Conservation (phyloP, 2,113 vertebrate genomes). For the Nicator chloris region DNA sequence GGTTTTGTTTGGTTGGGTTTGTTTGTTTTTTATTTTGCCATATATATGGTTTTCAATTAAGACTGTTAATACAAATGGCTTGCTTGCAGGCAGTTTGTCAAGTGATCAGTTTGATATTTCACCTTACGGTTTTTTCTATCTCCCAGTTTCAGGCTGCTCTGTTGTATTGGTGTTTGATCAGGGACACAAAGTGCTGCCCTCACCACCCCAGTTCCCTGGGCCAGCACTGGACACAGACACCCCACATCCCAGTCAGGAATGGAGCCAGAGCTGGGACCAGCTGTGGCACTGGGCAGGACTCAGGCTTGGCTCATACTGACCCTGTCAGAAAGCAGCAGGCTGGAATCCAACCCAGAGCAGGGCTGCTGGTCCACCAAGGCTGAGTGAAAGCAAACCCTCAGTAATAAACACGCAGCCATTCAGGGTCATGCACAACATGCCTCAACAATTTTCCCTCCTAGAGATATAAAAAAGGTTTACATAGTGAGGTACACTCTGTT, state of each 20-base stretch:
- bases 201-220: rapidly evolving
- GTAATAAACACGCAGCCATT: not conserved
- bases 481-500: not conserved
- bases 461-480: not conserved
- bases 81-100: not conserved
- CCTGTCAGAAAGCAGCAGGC: not conserved
- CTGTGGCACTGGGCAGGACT: not conserved
- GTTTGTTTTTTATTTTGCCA: too few relatives aligned
- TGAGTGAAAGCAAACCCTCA: not conserved
- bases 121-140: not conserved
- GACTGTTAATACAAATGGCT: not conserved
- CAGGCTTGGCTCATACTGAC: rapidly evolving
- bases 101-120: not conserved
- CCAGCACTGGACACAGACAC: not conserved
- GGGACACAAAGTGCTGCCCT: not conserved
- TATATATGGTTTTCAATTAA: not conserved
- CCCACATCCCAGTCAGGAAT: not conserved
- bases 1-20: too few relatives aligned
- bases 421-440: not conserved
- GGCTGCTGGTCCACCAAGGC: not conserved
- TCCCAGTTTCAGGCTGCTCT: not conserved
- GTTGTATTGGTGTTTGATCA: not conserved
- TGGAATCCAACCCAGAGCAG: not conserved
- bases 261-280: not conserved
- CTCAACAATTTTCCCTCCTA: not conserved